Evolutionary conservation across 2,113 vertebrate genomes (phyloP).

Genomic region (Xyrauchen texanus): DNA sequence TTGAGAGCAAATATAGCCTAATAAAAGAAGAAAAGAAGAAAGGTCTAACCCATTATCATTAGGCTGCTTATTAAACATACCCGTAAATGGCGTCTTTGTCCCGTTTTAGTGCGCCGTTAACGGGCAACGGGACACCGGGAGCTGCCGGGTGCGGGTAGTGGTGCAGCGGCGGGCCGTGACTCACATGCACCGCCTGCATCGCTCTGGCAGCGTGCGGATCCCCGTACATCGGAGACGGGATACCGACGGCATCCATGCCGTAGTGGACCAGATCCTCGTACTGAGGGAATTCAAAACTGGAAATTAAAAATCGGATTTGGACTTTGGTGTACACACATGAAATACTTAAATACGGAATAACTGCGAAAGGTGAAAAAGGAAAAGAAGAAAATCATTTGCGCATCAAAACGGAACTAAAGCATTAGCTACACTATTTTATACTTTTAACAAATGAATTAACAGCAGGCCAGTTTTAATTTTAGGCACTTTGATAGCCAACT

Average conservation of each 20-base stretch:
- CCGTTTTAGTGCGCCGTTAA: conserved; percentile 88
- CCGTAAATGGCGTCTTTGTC: conserved; percentile 98
- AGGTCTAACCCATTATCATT: neutral
- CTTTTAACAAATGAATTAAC: neutral
- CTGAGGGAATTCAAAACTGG: conserved; percentile 64
- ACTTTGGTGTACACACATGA: conserved; percentile 1
- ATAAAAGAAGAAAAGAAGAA: neutral
- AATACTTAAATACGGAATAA: no score
- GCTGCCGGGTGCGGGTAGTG: conserved; percentile 85
- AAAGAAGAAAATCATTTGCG: neutral
- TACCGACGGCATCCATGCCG: conserved; percentile 87
- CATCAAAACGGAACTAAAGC: neutral
- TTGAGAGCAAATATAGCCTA: no score
- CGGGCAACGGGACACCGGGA: conserved; percentile 83
- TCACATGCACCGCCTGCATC: conserved; percentile 81
- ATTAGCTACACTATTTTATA: neutral
- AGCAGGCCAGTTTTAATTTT: neutral
- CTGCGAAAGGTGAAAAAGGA: no score
- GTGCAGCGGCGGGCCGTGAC: conserved; percentile 84
- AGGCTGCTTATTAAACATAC: conserved; percentile 69
- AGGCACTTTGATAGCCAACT: neutral
- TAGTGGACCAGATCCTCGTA: conserved; percentile 94
- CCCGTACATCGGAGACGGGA: conserved; percentile 86
- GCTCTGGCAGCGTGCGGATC: conserved; percentile 85
- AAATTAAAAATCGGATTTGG: neutral